These are phyloP conservation scores for Drosophila setifemur DNA, from an alignment of 1,140 invertebrate species.

Conservation along the genomic window DNA sequence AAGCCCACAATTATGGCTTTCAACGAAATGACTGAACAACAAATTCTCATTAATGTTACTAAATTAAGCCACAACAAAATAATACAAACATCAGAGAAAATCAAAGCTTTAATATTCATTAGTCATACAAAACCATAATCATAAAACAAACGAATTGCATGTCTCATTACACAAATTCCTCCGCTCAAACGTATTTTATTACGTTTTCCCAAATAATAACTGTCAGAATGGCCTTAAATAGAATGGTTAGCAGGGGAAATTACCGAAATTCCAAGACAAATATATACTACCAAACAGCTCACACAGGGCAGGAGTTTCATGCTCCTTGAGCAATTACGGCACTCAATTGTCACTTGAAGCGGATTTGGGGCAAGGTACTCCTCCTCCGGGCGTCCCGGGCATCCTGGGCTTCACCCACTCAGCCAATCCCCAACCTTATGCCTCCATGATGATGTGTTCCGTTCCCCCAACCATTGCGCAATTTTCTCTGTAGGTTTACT, in stretches of 20 bases:
- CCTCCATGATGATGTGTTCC: neutral
- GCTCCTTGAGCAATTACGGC: conserved; percentile 12
- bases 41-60: too few relatives aligned
- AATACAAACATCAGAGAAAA: too few relatives aligned
- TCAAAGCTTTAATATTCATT: too few relatives aligned
- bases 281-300: conserved; percentile 1
- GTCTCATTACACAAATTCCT: neutral
- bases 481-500: conserved; percentile 51
- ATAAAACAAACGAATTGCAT: neutral
- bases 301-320: conserved; percentile 3
- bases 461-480: neutral
- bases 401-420: neutral
- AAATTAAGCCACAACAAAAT: too few relatives aligned
- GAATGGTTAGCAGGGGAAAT: neutral
- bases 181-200: neutral
- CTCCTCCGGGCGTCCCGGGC: too few relatives aligned
- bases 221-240: neutral
- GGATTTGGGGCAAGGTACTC: neutral
- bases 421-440: neutral
- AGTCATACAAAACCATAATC: too few relatives aligned
- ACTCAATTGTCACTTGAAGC: conserved; percentile 18
- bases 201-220: conserved; percentile 3
- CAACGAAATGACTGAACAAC: too few relatives aligned
- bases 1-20: too few relatives aligned
- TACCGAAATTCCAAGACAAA: neutral